phyloP scores from a whole-genome alignment of 2,888 invertebrate genomes.

The Cephus pulcher region DNA sequence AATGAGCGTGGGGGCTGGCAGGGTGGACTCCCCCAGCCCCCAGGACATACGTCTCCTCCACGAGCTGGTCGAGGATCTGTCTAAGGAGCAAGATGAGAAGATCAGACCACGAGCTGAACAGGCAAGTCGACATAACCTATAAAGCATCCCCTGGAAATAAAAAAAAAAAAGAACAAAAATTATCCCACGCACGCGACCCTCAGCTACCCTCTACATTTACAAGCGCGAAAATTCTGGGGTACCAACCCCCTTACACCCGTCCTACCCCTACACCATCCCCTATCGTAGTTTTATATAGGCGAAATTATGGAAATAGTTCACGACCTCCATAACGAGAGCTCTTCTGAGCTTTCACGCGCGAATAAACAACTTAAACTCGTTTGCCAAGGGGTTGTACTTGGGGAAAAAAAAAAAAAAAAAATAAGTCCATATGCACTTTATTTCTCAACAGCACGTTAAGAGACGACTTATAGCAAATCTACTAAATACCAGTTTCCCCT shows the following conservation, averaged over 20 bases:
- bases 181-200: neutral
- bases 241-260: too few relatives aligned
- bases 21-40: slow-evolving; percentile 62
- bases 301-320: neutral
- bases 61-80: slow-evolving; percentile 61
- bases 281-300: neutral
- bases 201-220: neutral
- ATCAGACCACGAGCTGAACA: slow-evolving; percentile 52
- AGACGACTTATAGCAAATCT: neutral
- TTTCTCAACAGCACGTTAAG: neutral
- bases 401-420: too few relatives aligned
- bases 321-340: neutral
- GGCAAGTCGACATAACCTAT: slow-evolving; percentile 42
- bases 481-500: neutral
- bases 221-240: neutral
- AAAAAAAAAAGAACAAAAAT: too few relatives aligned
- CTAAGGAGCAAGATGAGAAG: slow-evolving; percentile 47
- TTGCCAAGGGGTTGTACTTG: neutral
- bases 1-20: slow-evolving; percentile 61
- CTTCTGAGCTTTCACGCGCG: neutral
- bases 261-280: too few relatives aligned
- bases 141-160: neutral
- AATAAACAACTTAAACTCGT: neutral
- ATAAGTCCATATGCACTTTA: neutral
- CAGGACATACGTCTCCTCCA: slow-evolving; percentile 63